Conservation (phyloP, 2,113 vertebrate species). For the Prietella phreatophila region DNA sequence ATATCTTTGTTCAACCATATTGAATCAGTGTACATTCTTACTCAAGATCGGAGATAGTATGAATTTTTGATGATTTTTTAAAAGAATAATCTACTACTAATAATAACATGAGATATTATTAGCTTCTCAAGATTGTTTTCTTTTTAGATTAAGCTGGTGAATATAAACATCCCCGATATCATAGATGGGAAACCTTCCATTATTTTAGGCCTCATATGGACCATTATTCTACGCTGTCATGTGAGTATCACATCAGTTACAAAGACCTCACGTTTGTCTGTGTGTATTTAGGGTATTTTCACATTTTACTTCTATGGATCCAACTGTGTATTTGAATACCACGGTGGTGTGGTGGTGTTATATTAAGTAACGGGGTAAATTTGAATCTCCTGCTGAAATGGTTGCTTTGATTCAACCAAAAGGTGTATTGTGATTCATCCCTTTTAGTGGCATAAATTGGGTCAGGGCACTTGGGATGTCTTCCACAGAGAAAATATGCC, state of each 20-base stretch:
- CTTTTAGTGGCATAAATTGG: not conserved
- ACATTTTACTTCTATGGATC: not conserved
- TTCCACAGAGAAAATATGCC: constrained; percentile 6
- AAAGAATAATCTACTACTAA: not conserved
- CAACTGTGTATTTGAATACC: not conserved
- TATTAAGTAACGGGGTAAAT: not conserved
- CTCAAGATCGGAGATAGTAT: not conserved
- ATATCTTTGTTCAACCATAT: not conserved
- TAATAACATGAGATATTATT: not conserved
- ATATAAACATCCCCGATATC: constrained; percentile 90
- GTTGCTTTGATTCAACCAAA: not conserved
- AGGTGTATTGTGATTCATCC: not conserved
- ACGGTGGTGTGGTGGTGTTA: not conserved
- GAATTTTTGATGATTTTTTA: not conserved
- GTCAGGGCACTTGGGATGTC: constrained; percentile 20
- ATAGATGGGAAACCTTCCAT: constrained; percentile 88
- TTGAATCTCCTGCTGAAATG: constrained; percentile 6
- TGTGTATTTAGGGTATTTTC: not conserved
- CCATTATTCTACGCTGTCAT: constrained; percentile 90
- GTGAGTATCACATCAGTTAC: constrained; percentile 71
- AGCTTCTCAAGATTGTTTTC: not conserved
- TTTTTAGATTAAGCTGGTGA: constrained; percentile 86
- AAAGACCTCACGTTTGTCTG: too few species aligned
- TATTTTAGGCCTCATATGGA: constrained; percentile 90
- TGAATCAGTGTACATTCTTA: not conserved